Percentiles rank a stretch among this genome's conserved stretches.
phyloP scores from a whole-genome alignment of 2,113 vertebrate species.

The Alethe diademata region DNA sequence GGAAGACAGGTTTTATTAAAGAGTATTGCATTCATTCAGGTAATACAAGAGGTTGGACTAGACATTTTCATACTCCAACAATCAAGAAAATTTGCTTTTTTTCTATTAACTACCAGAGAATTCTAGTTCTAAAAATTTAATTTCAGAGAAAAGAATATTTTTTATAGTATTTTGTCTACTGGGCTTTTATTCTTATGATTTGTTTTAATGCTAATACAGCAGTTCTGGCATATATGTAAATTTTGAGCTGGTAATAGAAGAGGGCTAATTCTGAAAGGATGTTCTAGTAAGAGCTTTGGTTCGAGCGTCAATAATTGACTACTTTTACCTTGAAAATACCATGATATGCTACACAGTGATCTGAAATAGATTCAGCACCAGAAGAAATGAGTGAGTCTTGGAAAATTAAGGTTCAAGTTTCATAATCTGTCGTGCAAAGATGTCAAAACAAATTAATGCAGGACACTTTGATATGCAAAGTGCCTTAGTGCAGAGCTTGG shows the following conservation, averaged over 20 bases:
- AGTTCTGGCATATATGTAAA: not conserved
- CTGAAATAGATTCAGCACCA: not conserved
- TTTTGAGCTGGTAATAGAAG: not conserved
- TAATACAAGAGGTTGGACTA: not conserved
- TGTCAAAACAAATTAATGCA: not conserved
- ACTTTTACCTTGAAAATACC: not conserved
- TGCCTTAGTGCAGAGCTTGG: not conserved
- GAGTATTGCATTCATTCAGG: rapidly evolving
- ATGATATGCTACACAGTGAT: not conserved
- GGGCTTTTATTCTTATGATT: not conserved
- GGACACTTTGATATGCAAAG: not conserved
- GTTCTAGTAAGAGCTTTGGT: not conserved
- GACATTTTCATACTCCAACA: not conserved
- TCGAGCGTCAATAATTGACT: not conserved
- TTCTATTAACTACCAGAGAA: not conserved
- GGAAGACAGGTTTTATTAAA: not conserved
- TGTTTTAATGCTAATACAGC: not conserved
- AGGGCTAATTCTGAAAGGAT: not conserved
- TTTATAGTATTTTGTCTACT: not conserved
- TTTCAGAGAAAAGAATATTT: not conserved
- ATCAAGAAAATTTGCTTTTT: not conserved
- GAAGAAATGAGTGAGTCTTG: not conserved
- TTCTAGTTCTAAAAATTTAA: not conserved
- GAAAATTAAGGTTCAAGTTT: not conserved
- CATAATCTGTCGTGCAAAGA: not conserved